Conservation (phyloP, 1,140 invertebrate species). For the Brachionus rubens region DNA sequence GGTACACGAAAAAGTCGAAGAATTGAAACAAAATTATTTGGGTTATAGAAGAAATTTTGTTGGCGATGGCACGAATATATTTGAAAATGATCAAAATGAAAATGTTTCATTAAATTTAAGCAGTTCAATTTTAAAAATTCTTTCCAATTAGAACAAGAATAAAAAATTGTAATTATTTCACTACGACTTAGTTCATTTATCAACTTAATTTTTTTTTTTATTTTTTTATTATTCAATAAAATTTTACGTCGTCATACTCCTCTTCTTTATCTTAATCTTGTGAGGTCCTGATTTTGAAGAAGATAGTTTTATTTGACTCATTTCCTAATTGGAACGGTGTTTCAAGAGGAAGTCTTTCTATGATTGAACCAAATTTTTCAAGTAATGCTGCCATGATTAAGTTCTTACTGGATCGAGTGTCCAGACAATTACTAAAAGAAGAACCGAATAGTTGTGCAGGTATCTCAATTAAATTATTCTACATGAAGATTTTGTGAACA, state of each 20-base stretch:
- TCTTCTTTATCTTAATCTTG: too few relatives aligned
- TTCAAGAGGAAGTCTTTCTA: neutral
- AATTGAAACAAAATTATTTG: slow-evolving; percentile 16
- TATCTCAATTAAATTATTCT: neutral
- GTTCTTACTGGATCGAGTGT: neutral
- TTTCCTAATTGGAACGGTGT: neutral
- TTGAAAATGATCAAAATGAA: slow-evolving; percentile 30
- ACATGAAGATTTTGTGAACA: neutral
- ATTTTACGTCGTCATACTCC: too few relatives aligned
- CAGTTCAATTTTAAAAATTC: slow-evolving; percentile 8
- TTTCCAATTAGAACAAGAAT: too few relatives aligned
- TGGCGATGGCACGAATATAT: slow-evolving; percentile 34
- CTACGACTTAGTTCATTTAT: too few relatives aligned
- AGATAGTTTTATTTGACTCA: too few relatives aligned
- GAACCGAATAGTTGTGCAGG: neutral
- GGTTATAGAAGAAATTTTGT: slow-evolving; percentile 10
- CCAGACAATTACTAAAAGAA: neutral
- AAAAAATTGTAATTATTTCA: too few relatives aligned
- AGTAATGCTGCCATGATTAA: neutral
- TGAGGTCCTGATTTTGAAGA: too few relatives aligned
- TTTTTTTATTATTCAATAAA: too few relatives aligned
- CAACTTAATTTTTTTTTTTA: too few relatives aligned
- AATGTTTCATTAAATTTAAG: neutral
- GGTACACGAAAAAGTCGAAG: slow-evolving; percentile 31
- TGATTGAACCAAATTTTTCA: neutral